These are phyloP conservation scores for Acanthurus lineatus DNA, from an alignment of 2,797 vertebrate species.

Conservation along the genomic window DNA sequence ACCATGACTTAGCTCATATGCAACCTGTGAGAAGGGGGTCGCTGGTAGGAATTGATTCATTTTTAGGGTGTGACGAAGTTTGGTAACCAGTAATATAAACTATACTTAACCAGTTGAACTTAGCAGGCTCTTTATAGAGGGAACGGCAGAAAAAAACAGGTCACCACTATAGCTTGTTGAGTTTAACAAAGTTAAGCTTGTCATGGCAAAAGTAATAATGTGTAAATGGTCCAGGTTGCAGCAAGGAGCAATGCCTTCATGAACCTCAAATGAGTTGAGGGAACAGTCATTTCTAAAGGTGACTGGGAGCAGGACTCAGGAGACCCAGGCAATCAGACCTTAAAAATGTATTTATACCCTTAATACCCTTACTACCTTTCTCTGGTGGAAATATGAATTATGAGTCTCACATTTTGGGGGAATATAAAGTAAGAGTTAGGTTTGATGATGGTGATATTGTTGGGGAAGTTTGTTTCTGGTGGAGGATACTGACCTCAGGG, in stretches of 20 bases:
- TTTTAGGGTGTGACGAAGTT: not conserved
- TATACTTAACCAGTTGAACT: not conserved
- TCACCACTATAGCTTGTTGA: not conserved
- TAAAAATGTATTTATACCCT: not conserved
- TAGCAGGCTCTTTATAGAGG: not conserved
- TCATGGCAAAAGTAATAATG: not conserved
- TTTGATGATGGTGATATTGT: slow-evolving; percentile 6
- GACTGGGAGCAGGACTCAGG: not conserved
- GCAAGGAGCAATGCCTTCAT: not conserved
- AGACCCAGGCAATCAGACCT: not conserved
- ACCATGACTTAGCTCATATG: not conserved
- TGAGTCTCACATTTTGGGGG: not conserved
- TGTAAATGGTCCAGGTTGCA: not conserved
- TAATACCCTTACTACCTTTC: not conserved
- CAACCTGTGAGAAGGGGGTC: not conserved
- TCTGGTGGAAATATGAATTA: slow-evolving; percentile 10
- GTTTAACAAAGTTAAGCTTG: not conserved
- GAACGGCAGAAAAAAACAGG: not conserved
- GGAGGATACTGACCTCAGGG: slow-evolving; percentile 23
- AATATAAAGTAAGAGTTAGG: not conserved
- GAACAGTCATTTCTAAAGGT: not conserved
- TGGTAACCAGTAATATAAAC: not conserved
- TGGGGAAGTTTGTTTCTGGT: slow-evolving; percentile 29
- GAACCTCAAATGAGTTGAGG: not conserved
- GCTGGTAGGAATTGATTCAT: not conserved